A percentile compares a stretch with the other conserved stretches of the same genome.
Evolutionary conservation across 1,140 invertebrate genomes (phyloP).

Genomic region (Listronotus bonariensis): DNA sequence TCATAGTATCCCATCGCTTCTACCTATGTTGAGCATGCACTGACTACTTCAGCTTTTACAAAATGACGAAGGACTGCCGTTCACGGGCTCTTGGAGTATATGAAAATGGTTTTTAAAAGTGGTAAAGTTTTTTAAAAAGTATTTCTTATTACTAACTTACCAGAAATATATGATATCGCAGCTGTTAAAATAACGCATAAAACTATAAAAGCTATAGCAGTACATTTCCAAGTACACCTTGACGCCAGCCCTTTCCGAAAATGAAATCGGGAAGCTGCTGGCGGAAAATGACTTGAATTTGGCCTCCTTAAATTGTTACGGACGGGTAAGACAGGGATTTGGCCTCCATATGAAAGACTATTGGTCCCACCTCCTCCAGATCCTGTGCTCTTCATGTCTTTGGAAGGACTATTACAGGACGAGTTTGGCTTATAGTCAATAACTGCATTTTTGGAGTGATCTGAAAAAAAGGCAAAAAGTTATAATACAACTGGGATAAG

Average conservation of each 20-base stretch:
- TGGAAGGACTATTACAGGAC: slow-evolving; percentile 78
- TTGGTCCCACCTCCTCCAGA: slow-evolving; percentile 63
- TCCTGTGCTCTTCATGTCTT: slow-evolving; percentile 73
- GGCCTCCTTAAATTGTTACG: slow-evolving; percentile 71
- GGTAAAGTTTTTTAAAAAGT: no score
- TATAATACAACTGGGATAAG: no score
- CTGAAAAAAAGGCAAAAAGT: slow-evolving; percentile 21
- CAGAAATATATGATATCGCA: slow-evolving; percentile 85
- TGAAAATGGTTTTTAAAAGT: no score
- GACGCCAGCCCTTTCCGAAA: slow-evolving; percentile 86
- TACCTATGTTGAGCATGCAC: no score
- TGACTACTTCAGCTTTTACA: no score
- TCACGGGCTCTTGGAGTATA: no score
- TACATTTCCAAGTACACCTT: slow-evolving; percentile 88
- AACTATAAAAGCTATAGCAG: slow-evolving; percentile 83
- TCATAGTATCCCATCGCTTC: no score
- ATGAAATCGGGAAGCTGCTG: slow-evolving; percentile 73
- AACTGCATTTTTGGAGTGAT: slow-evolving; percentile 69
- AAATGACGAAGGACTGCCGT: no score
- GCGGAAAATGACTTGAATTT: slow-evolving; percentile 66
- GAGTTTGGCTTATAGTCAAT: slow-evolving; percentile 87
- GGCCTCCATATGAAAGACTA: slow-evolving; percentile 62
- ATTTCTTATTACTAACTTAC: slow-evolving; percentile 65
- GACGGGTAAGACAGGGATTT: slow-evolving; percentile 73
- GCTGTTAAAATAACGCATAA: slow-evolving; percentile 79